Base-by-base conservation (phyloP, 2,113 vertebrate species). In the Malurus melanocephalus region DNA sequence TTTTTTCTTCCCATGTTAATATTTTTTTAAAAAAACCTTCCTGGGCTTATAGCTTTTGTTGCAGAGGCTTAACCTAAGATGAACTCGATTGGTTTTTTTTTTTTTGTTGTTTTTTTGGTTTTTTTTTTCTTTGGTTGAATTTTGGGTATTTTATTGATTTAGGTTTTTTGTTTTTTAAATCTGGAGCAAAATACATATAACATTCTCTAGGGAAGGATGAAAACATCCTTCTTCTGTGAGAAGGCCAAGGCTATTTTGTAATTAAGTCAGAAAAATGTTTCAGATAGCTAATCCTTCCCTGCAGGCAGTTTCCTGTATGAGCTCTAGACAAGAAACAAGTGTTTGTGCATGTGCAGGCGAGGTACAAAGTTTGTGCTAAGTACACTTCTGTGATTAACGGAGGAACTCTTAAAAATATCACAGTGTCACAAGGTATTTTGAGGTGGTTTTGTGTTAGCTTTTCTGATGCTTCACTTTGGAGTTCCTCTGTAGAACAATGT, bases 271-370 rank as follows among this genome's bases (percentile, higher is more conserved):
- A 79, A 86, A 46, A 67, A 90, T 68, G 33, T 92, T 73, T 48
- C 71, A 65, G 51, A 66, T 81, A 83, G 92, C 46, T 86, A 79
- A 72, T 93, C 71, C 40, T 93, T 93, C 74, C 92, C 86, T 90
- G 71, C 86, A 87, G 92, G 84, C 88, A 80, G 64, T 81, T 85
- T 88, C 48, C 60, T n/a, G 62, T 83, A 81, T 73, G 84, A 91
- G 66, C 57, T 91, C 38, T 76, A 73, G 80, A 85, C 57, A 77
- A 87, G 43, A 84, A 42, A 72, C 1, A 13, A 88, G 51, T 43
- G 61, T 83, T 92, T 62, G 62, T 91, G 82, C 83, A 85, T 45
- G 80, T 91, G 90, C 83, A 73, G 92, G 55, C 88, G 59, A 91
- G 80, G 80, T 76, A 87, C 69, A 90, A 75, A 81, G 66, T 77